phyloP scores from a whole-genome alignment of 2,797 vertebrate genomes.

The Rhinogobio ventralis region DNA sequence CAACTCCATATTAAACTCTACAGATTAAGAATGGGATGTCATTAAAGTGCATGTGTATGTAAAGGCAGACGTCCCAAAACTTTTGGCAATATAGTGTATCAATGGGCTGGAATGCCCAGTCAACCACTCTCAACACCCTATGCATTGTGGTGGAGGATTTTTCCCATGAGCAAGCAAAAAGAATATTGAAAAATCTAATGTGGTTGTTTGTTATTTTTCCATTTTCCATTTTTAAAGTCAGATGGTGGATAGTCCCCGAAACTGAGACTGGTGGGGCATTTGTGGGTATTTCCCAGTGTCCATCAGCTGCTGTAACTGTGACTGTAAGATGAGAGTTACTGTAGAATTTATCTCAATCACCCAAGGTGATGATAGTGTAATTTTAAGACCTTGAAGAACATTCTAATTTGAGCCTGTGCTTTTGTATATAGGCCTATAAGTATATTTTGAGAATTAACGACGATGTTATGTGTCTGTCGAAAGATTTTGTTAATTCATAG shows the following conservation, averaged over 20 bases:
- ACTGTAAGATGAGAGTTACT: constrained; percentile 65
- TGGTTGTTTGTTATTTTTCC: neutral
- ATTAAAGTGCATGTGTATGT: no score
- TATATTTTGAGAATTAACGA: constrained; percentile 5
- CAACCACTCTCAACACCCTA: neutral
- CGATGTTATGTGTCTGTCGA: neutral
- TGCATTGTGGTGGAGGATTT: neutral
- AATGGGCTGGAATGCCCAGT: neutral
- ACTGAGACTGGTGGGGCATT: constrained; percentile 20
- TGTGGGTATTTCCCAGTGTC: constrained; percentile 53
- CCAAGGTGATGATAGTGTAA: constrained; percentile 64
- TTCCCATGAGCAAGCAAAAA: neutral
- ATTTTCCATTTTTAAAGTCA: neutral
- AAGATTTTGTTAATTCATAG: neutral
- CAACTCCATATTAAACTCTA: no score
- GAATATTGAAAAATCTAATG: neutral
- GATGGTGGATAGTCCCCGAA: constrained; percentile 39
- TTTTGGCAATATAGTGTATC: no score
- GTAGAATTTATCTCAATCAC: constrained; percentile 67
- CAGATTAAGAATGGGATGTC: no score
- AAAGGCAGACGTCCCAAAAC: no score
- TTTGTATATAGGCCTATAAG: constrained; percentile 21
- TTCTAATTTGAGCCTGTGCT: constrained; percentile 72
- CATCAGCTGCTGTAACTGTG: constrained; percentile 63
- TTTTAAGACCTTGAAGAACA: constrained; percentile 60